Percentiles rank a stretch among this genome's conserved stretches.
Evolutionary conservation across 2,797 vertebrate genomes (phyloP).

Genomic region (Gymnothorax javanicus): DNA sequence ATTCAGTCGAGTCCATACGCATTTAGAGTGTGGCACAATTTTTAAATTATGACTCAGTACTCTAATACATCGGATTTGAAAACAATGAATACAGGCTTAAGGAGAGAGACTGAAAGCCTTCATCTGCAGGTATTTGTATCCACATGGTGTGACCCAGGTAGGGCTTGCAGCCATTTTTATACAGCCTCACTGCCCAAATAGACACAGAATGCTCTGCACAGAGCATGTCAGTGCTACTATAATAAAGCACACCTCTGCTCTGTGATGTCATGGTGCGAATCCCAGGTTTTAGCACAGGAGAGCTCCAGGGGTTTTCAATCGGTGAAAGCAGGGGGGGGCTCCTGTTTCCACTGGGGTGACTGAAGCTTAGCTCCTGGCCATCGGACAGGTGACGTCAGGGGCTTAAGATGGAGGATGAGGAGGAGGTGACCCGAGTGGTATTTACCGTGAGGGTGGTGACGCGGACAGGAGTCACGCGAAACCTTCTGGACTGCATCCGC

Average conservation of each 20-base stretch:
- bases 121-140: no score
- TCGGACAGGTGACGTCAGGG: not conserved
- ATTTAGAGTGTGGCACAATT: no score
- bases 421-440: conserved; percentile 14
- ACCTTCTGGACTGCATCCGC: not conserved
- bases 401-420: not conserved
- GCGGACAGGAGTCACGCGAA: conserved; percentile 9
- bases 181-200: no score
- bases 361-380: not conserved
- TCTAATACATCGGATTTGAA: no score
- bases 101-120: no score
- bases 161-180: no score
- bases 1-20: no score
- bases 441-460: conserved; percentile 37
- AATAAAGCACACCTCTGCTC: not conserved
- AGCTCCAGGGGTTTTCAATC: not conserved
- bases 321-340: not conserved
- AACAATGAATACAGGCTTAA: no score
- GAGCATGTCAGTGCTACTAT: not conserved
- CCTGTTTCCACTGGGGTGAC: not conserved
- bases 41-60: no score
- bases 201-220: no score
- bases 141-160: no score
- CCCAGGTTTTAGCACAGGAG: not conserved
- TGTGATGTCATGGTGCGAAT: not conserved